Evolutionary conservation across 2,888 invertebrate genomes (phyloP).

Genomic region (Leptopterna dolabrata): DNA sequence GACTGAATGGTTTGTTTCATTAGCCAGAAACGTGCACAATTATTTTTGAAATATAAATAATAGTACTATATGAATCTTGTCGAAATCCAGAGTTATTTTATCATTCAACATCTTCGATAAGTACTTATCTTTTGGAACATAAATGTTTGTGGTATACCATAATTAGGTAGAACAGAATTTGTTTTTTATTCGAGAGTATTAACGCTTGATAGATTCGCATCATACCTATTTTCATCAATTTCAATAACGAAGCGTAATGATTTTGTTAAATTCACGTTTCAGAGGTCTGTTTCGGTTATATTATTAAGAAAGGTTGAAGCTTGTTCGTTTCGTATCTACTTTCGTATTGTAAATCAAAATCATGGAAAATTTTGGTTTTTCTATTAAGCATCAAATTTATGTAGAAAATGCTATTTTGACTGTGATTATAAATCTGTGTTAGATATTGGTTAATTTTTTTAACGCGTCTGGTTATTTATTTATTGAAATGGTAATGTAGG

Average conservation of each 20-base stretch:
- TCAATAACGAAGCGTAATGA: neutral
- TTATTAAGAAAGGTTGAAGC: neutral
- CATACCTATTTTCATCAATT: conserved; percentile 10
- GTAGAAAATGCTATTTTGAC: conserved; percentile 31
- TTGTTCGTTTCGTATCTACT: neutral
- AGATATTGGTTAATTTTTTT: conserved; percentile 25
- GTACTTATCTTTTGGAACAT: neutral
- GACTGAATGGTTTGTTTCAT: neutral
- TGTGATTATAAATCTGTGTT: conserved; percentile 44
- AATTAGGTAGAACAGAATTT: neutral
- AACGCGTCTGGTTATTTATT: conserved; percentile 11
- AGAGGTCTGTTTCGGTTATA: neutral
- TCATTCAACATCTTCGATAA: neutral
- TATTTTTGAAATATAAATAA: neutral
- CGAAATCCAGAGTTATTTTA: neutral
- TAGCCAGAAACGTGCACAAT: neutral
- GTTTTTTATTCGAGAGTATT: neutral
- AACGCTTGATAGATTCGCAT: neutral
- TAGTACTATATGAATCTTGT: neutral
- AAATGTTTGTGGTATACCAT: neutral
- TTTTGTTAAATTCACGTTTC: neutral
- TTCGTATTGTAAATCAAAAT: neutral
- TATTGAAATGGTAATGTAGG: conserved; percentile 31
- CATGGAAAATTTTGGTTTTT: neutral
- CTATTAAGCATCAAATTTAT: neutral